Evolutionary conservation across 2,888 invertebrate genomes (phyloP).

Genomic region (Eilema griseolum): DNA sequence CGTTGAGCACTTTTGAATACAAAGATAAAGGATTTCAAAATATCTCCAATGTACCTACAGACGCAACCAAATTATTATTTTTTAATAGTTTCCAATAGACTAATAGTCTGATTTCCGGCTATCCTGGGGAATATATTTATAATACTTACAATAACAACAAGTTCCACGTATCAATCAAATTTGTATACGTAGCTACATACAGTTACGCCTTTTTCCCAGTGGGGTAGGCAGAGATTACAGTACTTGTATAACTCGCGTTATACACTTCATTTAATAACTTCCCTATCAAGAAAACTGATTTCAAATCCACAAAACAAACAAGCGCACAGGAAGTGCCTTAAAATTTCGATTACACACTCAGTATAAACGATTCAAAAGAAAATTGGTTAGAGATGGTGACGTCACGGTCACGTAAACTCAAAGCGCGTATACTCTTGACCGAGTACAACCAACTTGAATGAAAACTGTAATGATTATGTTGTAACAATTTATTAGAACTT

Average conservation of each 20-base stretch:
- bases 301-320: constrained; percentile 44
- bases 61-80: no score
- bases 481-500: not conserved
- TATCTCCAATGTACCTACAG: no score
- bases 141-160: not conserved
- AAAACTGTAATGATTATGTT: not conserved
- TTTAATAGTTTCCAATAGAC: no score
- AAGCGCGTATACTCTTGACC: constrained; percentile 23
- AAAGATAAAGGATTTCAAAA: no score
- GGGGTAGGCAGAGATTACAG: no score
- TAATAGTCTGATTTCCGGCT: no score
- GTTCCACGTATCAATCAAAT: not conserved
- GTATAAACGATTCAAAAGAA: constrained; percentile 37
- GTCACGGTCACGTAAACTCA: constrained; percentile 51
- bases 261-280: constrained; percentile 42
- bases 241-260: not conserved
- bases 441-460: not conserved
- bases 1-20: no score
- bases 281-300: constrained; percentile 37
- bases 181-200: no score
- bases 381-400: constrained; percentile 45
- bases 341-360: constrained; percentile 52
- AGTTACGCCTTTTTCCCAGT: no score
- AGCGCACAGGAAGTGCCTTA: constrained; percentile 48
- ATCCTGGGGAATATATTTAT: no score